Evolutionary conservation across 2,113 vertebrate species (phyloP), one percentile per base, ranked within the genome.

Genomic region (Charina bottae): DNA sequence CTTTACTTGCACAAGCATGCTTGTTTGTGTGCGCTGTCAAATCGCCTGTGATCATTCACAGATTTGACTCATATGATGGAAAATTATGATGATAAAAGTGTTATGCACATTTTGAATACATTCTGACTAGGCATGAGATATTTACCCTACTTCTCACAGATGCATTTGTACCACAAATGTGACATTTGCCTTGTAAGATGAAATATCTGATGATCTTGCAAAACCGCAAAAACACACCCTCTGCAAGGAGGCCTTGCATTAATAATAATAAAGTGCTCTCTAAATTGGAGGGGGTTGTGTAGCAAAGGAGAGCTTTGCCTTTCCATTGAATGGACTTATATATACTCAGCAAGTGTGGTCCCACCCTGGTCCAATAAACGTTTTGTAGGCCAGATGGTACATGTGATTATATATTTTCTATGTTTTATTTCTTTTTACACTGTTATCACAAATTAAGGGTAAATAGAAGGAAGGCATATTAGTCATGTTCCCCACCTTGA

Each of bases 251-350:
- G 88, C 0, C 0, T 85, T 96, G 94, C 92, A 93, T 95, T 94
- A 94, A 95, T 96, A 92, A 92, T 92, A 96, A 96, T 78, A 33
- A 95, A 95, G 90, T 93, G 91, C 86, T 93, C 59, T 87, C 24
- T 23, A 53, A 60, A 83, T 10, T 17, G 37, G 60, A 83, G 64
- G 94, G 86, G 91, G 94, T 93, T 96, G 87, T 88, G 87, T 90
- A 95, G 92, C 96, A 96, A 93, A 96, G 96, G 94, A 95, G 95
- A 95, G 94, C 95, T 95, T 96, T 95, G 95, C 94, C 95, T 96
- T 94, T 91, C 87, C 64, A 62, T 96, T 95, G 95, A 93, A 93
- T 94, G 92, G 91, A 94, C 95, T 97, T 96, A 96, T 94, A 96
- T 94, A 87, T 94, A 95, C 93, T 96, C 93, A 94, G 94, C 0